These are phyloP conservation scores for Sylvietta virens DNA, from an alignment of 2,113 vertebrate genomes.

Conservation along the genomic window DNA sequence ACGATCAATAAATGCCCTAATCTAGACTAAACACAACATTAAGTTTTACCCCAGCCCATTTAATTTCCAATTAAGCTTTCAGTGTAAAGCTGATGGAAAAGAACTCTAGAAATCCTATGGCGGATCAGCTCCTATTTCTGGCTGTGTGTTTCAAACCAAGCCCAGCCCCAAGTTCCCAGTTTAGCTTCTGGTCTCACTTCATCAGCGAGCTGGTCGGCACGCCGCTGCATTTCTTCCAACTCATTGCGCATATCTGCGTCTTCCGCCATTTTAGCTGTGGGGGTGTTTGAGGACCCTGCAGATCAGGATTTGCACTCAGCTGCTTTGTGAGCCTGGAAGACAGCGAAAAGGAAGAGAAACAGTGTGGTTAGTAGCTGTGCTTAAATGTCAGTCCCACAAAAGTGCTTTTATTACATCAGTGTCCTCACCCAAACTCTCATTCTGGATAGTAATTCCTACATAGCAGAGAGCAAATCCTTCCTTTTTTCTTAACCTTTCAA, in stretches of 20 bases:
- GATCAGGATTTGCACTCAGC: conserved; percentile 64
- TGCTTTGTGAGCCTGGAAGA: conserved; percentile 59
- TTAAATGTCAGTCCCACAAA: neutral
- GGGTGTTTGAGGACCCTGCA: conserved; percentile 64
- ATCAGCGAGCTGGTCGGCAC: conserved; percentile 94
- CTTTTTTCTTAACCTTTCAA: neutral
- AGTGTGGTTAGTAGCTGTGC: neutral
- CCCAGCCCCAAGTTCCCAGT: neutral
- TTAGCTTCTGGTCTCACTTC: conserved; percentile 77
- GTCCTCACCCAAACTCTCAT: neutral
- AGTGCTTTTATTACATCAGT: neutral
- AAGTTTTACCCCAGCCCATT: neutral
- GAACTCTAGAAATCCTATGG: neutral
- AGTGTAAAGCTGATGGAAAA: neutral
- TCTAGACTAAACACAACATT: neutral
- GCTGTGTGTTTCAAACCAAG: neutral
- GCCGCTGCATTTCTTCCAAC: conserved; percentile 97
- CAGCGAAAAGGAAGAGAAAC: conserved; percentile 34
- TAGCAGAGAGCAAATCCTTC: neutral
- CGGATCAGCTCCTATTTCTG: neutral
- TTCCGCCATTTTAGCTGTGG: conserved; percentile 88
- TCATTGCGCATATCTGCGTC: conserved; percentile 99
- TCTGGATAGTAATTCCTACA: neutral
- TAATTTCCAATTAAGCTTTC: neutral
- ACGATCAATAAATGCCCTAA: conserved; percentile 3